A percentile compares a stretch with the other conserved stretches of the same genome.
Conservation (phyloP, 2,797 vertebrate genomes). For the Hapalemur alaotrensis region DNA sequence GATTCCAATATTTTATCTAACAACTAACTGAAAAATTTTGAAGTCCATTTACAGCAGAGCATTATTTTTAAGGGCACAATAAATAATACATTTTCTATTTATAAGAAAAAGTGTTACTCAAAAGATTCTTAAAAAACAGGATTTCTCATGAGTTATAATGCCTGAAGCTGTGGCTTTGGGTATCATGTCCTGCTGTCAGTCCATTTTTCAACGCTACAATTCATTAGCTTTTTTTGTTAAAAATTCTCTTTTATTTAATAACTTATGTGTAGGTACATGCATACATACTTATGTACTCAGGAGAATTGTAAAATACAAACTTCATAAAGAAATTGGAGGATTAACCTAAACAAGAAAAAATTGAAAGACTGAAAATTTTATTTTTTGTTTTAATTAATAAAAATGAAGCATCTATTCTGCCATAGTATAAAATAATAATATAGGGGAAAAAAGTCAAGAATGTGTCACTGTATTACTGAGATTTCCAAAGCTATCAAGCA, state of each 20-base stretch:
- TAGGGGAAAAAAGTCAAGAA: not conserved
- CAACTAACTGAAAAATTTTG: not conserved
- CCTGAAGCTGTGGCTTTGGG: not conserved
- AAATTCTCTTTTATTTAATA: slow-evolving; percentile 9
- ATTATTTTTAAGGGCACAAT: slow-evolving; percentile 5
- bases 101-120: not conserved
- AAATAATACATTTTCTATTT: not conserved
- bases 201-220: not conserved
- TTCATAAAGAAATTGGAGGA: not conserved
- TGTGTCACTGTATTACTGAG: not conserved
- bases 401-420: not conserved
- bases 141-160: not conserved
- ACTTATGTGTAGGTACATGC: not conserved
- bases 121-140: not conserved
- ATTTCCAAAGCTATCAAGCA: slow-evolving; percentile 32
- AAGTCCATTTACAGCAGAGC: not conserved
- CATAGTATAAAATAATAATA: not conserved
- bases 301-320: not conserved
- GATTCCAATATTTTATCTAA: not conserved
- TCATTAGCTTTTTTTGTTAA: not conserved
- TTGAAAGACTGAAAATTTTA: not conserved
- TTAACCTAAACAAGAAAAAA: not conserved
- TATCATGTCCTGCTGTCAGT: not conserved
- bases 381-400: slow-evolving; percentile 26
- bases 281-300: not conserved